phyloP scores from a whole-genome alignment of 2,888 invertebrate genomes.

The Strigamia crassipes region DNA sequence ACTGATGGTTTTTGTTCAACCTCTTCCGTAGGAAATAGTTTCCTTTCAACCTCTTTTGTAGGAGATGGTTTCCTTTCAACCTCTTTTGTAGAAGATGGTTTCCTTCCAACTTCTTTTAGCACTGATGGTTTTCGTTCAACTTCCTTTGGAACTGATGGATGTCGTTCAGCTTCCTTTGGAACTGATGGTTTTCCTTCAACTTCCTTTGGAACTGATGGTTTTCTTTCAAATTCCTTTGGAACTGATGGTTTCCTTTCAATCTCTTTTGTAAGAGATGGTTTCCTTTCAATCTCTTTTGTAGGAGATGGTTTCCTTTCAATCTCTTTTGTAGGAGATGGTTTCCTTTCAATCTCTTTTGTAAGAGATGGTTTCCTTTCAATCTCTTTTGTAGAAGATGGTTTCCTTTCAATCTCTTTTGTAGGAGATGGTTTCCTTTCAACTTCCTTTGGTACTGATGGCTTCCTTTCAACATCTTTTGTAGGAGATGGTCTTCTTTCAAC shows the following conservation, averaged over 20 bases:
- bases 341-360: neutral
- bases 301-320: neutral
- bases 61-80: neutral
- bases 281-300: neutral
- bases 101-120: neutral
- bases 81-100: neutral
- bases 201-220: neutral
- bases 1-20: neutral
- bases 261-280: neutral
- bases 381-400: neutral
- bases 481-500: neutral
- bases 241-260: slow-evolving; percentile 2
- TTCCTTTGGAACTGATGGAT: neutral
- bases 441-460: neutral
- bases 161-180: neutral
- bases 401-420: neutral
- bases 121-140: neutral
- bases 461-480: neutral
- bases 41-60: neutral
- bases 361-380: neutral
- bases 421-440: neutral
- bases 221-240: slow-evolving; percentile 24
- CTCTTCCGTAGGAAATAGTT: slow-evolving; percentile 15
- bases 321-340: neutral
- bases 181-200: neutral